Conservation (phyloP, 2,888 invertebrate species). For the Drosophila yooni region DNA sequence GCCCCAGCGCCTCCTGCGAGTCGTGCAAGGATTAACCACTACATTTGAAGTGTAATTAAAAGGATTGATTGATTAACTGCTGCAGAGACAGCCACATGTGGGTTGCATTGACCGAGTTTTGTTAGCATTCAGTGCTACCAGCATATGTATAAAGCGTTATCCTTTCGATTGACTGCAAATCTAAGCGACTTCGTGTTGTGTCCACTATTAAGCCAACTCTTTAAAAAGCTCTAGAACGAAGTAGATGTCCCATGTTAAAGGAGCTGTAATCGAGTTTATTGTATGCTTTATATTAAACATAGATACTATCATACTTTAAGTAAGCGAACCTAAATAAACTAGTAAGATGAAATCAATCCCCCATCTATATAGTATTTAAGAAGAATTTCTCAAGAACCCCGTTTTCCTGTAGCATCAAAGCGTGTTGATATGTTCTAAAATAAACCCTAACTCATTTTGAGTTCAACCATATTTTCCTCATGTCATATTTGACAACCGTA, state of each 20-base stretch:
- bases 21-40: constrained; percentile 56
- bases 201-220: background rate
- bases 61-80: constrained; percentile 59
- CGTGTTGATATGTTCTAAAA: background rate
- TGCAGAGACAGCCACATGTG: constrained; percentile 46
- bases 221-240: background rate
- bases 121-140: constrained; percentile 31
- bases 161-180: constrained; percentile 18
- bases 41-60: constrained; percentile 54
- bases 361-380: background rate
- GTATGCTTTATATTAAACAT: background rate
- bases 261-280: background rate
- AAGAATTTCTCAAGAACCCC: background rate
- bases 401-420: background rate
- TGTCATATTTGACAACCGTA: background rate
- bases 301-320: background rate
- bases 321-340: background rate
- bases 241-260: background rate
- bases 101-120: constrained; percentile 32
- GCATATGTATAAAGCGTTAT: constrained; percentile 27
- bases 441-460: background rate
- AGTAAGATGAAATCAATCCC: background rate
- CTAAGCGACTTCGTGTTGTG: no score
- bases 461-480: background rate
- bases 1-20: constrained; percentile 44